Conservation (phyloP, 2,113 vertebrate species). For the Odontophorus gujanensis region DNA sequence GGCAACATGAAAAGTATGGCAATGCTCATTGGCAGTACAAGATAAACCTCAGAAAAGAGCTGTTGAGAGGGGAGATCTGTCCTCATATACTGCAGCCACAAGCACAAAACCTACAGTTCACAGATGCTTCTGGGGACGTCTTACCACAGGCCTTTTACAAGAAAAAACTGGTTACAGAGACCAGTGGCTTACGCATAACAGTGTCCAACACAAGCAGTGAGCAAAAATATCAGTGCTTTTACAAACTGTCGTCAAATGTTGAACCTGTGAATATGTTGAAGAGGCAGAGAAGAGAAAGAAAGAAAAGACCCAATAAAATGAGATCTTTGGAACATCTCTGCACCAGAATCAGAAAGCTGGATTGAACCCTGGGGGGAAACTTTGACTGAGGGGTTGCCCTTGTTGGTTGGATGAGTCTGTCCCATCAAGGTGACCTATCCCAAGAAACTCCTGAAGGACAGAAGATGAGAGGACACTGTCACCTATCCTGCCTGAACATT, state of each 20-base stretch:
- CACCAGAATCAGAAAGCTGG: neutral
- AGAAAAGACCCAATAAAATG: neutral
- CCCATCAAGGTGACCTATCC: neutral
- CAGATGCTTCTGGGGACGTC: neutral
- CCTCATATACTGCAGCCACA: neutral
- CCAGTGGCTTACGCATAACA: neutral
- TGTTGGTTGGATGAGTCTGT: neutral
- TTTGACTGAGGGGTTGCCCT: neutral
- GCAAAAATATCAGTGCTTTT: neutral
- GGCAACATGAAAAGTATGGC: neutral
- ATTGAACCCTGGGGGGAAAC: neutral
- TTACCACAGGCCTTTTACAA: neutral
- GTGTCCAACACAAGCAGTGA: neutral
- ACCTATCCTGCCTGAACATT: neutral
- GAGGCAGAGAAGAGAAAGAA: neutral
- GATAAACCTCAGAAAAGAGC: neutral
- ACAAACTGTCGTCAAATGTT: neutral
- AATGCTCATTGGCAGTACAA: neutral
- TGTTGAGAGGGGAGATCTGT: accelerated
- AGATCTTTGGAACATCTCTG: neutral
- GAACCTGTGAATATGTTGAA: neutral
- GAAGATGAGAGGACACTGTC: neutral
- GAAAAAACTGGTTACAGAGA: neutral
- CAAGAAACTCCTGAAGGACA: neutral
- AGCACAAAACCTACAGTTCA: neutral